phyloP scores from a whole-genome alignment of 2,113 vertebrate genomes.

The Anhinga anhinga region DNA sequence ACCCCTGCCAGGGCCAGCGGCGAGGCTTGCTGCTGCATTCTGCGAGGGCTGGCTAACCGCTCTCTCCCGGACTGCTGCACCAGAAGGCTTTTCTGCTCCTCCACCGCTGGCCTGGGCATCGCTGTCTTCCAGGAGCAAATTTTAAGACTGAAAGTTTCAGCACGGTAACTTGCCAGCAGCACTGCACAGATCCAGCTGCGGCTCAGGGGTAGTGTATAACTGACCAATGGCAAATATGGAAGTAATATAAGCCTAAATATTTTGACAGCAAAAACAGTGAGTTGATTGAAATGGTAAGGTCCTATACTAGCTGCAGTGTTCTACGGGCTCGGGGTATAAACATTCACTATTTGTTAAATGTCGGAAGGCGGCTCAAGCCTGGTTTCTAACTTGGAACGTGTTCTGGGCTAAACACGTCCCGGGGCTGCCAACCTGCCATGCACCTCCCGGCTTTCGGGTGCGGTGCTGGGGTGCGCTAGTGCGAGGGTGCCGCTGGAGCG shows the following conservation, averaged over 20 bases:
- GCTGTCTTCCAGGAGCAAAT: neutral
- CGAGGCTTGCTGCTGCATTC: no score
- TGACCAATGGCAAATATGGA: neutral
- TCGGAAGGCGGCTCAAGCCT: neutral
- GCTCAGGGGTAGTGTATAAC: accelerated
- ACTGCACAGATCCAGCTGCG: accelerated
- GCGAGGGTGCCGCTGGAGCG: neutral
- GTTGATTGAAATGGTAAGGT: neutral
- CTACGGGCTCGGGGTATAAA: neutral
- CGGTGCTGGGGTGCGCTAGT: accelerated
- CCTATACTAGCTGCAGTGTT: neutral
- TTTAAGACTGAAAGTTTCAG: neutral
- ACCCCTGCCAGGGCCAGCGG: neutral
- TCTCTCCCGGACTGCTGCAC: neutral
- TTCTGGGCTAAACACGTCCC: neutral
- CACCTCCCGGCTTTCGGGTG: accelerated
- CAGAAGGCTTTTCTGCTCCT: neutral
- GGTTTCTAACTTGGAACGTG: neutral
- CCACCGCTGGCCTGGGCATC: neutral
- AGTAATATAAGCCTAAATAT: neutral
- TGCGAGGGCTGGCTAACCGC: accelerated
- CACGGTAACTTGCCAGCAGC: accelerated
- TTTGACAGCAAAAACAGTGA: neutral
- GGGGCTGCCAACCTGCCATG: neutral
- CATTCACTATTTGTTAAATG: no score